Conservation (phyloP, 2,113 vertebrate genomes). For the Circaetus cinerascens region DNA sequence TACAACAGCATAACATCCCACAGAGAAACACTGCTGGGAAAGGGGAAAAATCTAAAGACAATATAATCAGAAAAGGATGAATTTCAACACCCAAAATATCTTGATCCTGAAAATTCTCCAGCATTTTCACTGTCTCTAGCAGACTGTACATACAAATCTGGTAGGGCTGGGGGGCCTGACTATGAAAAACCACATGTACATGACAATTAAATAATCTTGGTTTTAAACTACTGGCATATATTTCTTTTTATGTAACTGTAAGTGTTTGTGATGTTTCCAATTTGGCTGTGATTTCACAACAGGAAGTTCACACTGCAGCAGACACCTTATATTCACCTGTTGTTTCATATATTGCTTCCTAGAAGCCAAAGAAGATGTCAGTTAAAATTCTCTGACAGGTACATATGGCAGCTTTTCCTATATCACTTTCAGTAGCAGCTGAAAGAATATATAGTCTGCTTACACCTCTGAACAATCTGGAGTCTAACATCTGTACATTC, state of each 20-base stretch:
- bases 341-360: background rate
- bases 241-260: background rate
- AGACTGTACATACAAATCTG: background rate
- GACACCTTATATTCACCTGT: background rate
- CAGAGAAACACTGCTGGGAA: background rate
- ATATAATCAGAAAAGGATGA: background rate
- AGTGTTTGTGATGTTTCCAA: background rate
- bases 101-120: background rate
- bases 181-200: background rate
- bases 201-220: background rate
- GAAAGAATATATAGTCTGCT: background rate
- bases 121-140: background rate
- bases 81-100: background rate
- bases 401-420: background rate
- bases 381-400: background rate
- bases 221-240: background rate
- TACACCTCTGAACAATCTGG: background rate
- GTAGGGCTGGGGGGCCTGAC: background rate
- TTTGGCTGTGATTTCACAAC: background rate
- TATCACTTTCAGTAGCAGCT: background rate
- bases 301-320: background rate
- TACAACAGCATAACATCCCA: background rate
- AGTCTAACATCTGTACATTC: background rate
- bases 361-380: background rate
- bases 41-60: background rate